Percentiles rank a stretch among this genome's conserved stretches.
Conservation (phyloP, 2,888 invertebrate genomes). For the Mimas tiliae region DNA sequence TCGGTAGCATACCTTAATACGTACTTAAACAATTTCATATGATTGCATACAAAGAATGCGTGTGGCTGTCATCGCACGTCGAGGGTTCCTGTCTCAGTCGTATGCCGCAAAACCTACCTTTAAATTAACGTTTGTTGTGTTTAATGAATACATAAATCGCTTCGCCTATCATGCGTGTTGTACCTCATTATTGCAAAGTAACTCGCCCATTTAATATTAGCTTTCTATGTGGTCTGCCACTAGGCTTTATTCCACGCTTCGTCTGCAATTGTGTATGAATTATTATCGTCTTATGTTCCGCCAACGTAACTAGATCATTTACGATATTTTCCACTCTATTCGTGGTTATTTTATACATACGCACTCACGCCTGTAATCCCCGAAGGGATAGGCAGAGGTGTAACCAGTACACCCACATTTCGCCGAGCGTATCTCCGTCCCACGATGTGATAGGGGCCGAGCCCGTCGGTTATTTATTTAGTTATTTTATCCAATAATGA, state of each 20-base stretch:
- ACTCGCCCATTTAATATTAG: constrained; percentile 62
- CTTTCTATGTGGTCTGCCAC: constrained; percentile 59
- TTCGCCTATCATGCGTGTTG: constrained; percentile 30
- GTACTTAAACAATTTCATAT: no score
- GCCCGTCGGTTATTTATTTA: no score
- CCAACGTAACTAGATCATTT: constrained; percentile 28
- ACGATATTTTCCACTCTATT: constrained; percentile 13
- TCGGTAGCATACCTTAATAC: no score
- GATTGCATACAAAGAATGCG: no score
- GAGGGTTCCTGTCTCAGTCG: no score
- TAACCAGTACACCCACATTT: no score
- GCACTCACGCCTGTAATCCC: no score
- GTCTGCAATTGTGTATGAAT: constrained; percentile 18
- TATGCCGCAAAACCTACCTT: neutral
- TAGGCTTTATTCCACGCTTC: constrained; percentile 20
- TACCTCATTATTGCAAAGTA: constrained; percentile 46
- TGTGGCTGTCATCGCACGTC: no score
- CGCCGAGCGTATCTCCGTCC: no score
- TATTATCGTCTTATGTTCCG: constrained; percentile 4
- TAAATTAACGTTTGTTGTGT: neutral
- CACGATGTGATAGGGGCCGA: no score
- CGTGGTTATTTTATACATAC: no score
- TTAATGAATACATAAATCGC: constrained; percentile 27
- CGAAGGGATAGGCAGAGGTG: no score
- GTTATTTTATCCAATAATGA: neutral